These are phyloP conservation scores for Agrotis ipsilon DNA, from an alignment of 2,888 invertebrate genomes.

Conservation along the genomic window DNA sequence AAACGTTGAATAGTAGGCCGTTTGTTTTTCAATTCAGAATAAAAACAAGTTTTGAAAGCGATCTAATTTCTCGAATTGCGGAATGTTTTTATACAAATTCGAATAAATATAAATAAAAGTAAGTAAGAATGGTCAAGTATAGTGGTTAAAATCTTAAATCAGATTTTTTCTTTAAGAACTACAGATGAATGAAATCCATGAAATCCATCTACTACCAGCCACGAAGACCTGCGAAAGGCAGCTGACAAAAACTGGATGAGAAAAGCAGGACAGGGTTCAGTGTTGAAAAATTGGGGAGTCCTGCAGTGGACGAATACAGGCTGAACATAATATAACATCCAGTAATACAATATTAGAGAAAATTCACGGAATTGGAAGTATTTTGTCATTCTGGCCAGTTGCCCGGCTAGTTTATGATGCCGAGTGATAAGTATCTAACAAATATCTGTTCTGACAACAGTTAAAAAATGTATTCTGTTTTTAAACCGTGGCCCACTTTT, in stretches of 20 bases:
- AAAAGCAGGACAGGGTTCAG: too few relatives aligned
- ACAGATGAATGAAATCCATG: not conserved
- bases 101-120: slow-evolving; percentile 10
- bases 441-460: not conserved
- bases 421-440: not conserved
- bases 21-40: slow-evolving; percentile 40
- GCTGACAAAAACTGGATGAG: too few relatives aligned
- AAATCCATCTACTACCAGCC: too few relatives aligned
- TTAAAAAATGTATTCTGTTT: not conserved
- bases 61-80: slow-evolving; percentile 28
- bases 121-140: not conserved
- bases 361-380: not conserved
- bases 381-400: not conserved
- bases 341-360: not conserved
- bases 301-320: too few relatives aligned
- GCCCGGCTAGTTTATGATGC: not conserved
- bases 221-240: too few relatives aligned
- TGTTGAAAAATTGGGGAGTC: too few relatives aligned
- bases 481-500: slow-evolving; percentile 20
- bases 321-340: too few relatives aligned
- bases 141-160: too few relatives aligned
- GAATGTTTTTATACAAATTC: slow-evolving; percentile 8
- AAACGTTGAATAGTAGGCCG: slow-evolving; percentile 22
- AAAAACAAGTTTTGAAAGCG: slow-evolving; percentile 39
- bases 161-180: too few relatives aligned